Conservation (phyloP, 2,113 vertebrate species). For the Chionodraco myersi region DNA sequence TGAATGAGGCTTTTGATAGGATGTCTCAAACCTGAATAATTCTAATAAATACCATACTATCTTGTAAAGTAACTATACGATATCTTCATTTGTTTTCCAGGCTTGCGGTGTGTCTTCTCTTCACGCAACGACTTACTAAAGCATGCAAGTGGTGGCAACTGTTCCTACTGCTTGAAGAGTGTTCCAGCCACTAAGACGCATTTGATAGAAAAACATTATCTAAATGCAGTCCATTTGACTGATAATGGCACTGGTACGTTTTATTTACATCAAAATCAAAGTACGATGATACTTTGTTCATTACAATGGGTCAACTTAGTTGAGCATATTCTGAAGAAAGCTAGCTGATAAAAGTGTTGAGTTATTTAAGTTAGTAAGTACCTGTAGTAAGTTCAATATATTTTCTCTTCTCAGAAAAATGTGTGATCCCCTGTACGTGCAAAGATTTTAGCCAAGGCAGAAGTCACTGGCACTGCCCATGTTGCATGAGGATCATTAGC, state of each 20-base stretch:
- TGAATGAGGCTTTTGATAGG: background rate
- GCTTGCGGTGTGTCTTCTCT: constrained; percentile 16
- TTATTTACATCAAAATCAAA: background rate
- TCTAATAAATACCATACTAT: background rate
- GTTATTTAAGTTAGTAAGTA: background rate
- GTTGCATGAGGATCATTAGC: constrained; percentile 43
- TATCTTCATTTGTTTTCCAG: constrained; percentile 12
- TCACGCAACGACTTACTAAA: constrained; percentile 18
- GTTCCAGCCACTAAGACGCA: constrained; percentile 16
- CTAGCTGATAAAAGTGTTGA: background rate
- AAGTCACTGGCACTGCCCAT: constrained; percentile 62
- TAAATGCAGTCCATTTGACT: constrained; percentile 22
- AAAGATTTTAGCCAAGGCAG: constrained; percentile 45
- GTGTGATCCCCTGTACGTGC: constrained; percentile 46
- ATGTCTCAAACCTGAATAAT: background rate
- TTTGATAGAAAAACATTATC: constrained; percentile 32
- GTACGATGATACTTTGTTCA: background rate
- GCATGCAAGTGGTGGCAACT: background rate
- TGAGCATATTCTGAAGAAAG: too few species aligned
- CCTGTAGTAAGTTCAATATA: background rate
- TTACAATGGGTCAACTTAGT: background rate
- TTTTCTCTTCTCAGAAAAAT: constrained; percentile 25
- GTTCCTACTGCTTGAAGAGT: constrained; percentile 44
- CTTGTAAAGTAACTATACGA: background rate
- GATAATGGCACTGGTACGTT: constrained; percentile 11